These are phyloP conservation scores for Enteromius afrohamiltoni DNA, from an alignment of 2,797 vertebrate species.

Conservation along the genomic window DNA sequence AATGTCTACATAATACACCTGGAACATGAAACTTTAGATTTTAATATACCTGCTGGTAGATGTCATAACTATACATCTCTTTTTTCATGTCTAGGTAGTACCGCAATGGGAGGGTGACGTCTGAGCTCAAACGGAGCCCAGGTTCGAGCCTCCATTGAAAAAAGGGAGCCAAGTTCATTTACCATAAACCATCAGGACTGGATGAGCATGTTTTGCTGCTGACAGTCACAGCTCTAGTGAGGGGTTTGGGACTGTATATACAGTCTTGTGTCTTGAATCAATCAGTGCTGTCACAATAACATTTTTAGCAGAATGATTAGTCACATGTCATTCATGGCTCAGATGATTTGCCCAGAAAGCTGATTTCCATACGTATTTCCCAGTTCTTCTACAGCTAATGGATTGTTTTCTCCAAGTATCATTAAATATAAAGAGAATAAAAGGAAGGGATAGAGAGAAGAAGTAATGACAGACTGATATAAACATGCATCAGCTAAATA, in stretches of 20 bases:
- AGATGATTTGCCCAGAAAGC: neutral
- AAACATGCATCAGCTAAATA: neutral
- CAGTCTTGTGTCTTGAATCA: neutral
- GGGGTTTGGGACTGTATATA: neutral
- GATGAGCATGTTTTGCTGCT: neutral
- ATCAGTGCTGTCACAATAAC: neutral
- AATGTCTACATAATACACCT: slow-evolving; percentile 29
- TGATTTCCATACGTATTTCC: neutral
- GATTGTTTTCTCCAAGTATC: neutral
- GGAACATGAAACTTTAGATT: neutral
- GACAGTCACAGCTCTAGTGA: neutral
- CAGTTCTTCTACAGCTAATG: neutral
- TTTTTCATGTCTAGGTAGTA: no score
- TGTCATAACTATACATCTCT: no score
- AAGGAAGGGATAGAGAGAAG: neutral
- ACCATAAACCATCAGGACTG: no score
- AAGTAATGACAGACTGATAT: neutral
- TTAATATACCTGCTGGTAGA: neutral
- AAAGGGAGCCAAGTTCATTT: no score
- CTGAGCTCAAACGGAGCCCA: no score
- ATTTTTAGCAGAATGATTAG: neutral
- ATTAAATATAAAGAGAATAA: neutral
- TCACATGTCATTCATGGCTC: neutral
- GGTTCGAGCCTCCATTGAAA: no score
- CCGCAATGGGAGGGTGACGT: no score